Base-by-base conservation (phyloP, 2,113 vertebrate genomes). In the Lipophrys pholis region DNA sequence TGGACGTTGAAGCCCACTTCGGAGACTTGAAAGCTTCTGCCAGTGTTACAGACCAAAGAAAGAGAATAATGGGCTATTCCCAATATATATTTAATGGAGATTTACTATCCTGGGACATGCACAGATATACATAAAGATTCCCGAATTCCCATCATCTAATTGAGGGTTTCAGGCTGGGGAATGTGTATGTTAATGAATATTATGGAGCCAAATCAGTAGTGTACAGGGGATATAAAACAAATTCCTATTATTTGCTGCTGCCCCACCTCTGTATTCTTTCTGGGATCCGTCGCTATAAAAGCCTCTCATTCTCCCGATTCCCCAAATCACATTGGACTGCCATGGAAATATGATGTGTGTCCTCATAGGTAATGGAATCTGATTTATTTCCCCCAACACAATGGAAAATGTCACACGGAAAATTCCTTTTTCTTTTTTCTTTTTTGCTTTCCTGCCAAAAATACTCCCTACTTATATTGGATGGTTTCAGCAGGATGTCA, bases 401-500 rank as follows among this genome's bases (percentile, higher is more conserved):
- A 78, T 62, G 65, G 39, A 7, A 80, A 75, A 87, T 78, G 69
- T 76, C 69, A 85, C 56, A 69, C 0, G 2, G 50, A 68, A 48
- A 73, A 83, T 68, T 85, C 70, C 72, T 84, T 55, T 86, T 58
- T 60, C 52, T 52, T 30, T 30, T 30, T 30, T 2, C 4, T 30
- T 30, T 30, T 30, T 30, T 30, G 21, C 21, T 30, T 30, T 80
- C 60, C 54, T 83, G 77, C 79, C 87, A 80, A 73, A 80, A 76
- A 73, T 72, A 63, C 72, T 77, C 60, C 16, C 54, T 52, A 56
- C 69, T 41, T 65, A 42, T 78, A 58, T 55, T 79, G 58, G 64
- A 79, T 84, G 61, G 77, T 78, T 85, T 83, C 78, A 2, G 0
- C 6, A 3, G 69, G 59, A 77, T 79, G 75, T 75, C 73, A 82